Percentiles rank a stretch among this genome's conserved stretches.
phyloP scores from a whole-genome alignment of 2,797 vertebrate genomes.

The Myotis vivesi region DNA sequence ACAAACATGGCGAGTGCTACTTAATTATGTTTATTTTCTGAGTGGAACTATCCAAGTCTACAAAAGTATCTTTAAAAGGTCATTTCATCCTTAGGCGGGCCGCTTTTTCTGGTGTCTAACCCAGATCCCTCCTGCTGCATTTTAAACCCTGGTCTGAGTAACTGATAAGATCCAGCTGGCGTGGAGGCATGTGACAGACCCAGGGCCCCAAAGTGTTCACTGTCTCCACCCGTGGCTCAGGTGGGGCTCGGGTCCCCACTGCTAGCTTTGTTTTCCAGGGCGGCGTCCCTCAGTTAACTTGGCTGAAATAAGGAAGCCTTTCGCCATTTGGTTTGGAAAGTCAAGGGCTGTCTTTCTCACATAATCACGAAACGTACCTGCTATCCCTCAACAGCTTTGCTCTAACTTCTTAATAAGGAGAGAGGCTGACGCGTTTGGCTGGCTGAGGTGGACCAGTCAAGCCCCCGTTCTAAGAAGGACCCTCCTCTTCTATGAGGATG shows the following conservation, averaged over 20 bases:
- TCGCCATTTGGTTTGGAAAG: neutral
- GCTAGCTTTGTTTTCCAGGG: neutral
- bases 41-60: neutral
- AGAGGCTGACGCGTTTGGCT: neutral
- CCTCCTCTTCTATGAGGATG: neutral
- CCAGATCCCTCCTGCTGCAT: constrained; percentile 1
- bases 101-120: neutral
- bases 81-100: neutral
- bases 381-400: neutral
- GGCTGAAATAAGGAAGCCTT: neutral
- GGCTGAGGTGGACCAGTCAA: neutral
- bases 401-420: neutral
- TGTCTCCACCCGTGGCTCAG: neutral
- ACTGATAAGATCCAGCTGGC: neutral
- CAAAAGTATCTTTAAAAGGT: neutral
- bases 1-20: neutral
- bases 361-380: neutral
- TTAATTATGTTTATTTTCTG: neutral
- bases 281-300: neutral
- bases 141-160: neutral
- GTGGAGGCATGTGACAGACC: neutral
- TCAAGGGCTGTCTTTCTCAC: constrained; percentile 30
- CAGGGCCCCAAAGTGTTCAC: neutral
- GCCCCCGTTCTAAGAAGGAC: neutral
- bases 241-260: neutral